phyloP scores from a whole-genome alignment of 2,888 invertebrate genomes.

The Linyphia triangularis region DNA sequence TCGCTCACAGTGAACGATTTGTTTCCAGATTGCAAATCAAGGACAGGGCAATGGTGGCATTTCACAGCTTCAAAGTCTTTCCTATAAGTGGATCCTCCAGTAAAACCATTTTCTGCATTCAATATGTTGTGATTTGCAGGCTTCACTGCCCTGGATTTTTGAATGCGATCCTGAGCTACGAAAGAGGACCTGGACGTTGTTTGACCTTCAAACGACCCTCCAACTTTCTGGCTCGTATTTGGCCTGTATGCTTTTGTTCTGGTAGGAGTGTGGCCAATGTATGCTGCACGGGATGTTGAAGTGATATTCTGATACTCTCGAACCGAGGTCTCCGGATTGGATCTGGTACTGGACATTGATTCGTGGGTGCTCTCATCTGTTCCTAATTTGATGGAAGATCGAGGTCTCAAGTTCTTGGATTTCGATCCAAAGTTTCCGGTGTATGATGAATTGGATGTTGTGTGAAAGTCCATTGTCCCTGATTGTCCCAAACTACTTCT shows the following conservation, averaged over 20 bases:
- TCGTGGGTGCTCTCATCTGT: neutral
- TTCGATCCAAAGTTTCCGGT: neutral
- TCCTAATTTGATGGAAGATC: slow-evolving; percentile 52
- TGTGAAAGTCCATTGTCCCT: slow-evolving; percentile 76
- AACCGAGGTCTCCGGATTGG: slow-evolving; percentile 36
- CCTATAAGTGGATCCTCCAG: slow-evolving; percentile 52
- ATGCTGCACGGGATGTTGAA: slow-evolving; percentile 41
- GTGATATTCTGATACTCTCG: neutral
- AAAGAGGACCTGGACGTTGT: slow-evolving; percentile 49
- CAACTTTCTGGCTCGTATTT: slow-evolving; percentile 65
- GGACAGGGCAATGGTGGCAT: slow-evolving; percentile 73
- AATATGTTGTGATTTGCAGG: slow-evolving; percentile 58
- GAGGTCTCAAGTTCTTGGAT: slow-evolving; percentile 47
- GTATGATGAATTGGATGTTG: slow-evolving; percentile 52
- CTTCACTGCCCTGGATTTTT: slow-evolving; percentile 24
- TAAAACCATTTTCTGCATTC: slow-evolving; percentile 24
- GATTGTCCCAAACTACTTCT: slow-evolving; percentile 65
- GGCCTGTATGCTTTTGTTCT: slow-evolving; percentile 44
- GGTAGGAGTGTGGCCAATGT: slow-evolving; percentile 8
- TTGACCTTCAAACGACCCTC: slow-evolving; percentile 58
- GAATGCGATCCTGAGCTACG: neutral
- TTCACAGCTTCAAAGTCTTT: slow-evolving; percentile 46
- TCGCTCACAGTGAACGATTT: slow-evolving; percentile 62
- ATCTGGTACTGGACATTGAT: slow-evolving; percentile 34
- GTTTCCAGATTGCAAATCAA: slow-evolving; percentile 69